Evolutionary conservation across 2,797 vertebrate species (phyloP).

Genomic region (Cirrhinus mrigala): DNA sequence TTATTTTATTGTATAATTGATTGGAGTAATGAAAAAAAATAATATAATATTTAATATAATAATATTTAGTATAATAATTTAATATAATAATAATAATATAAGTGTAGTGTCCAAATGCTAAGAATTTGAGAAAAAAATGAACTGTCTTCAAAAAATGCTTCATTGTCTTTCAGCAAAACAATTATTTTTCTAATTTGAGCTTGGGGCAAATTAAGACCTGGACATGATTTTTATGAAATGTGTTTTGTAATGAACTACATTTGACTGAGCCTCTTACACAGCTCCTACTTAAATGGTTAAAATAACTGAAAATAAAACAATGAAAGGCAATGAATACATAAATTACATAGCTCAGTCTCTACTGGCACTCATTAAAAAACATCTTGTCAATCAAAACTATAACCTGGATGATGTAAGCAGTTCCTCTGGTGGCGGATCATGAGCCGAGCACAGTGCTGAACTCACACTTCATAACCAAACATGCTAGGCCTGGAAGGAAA

Average conservation of each 20-base stretch:
- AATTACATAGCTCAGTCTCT: not conserved
- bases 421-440: not conserved
- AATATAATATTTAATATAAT: not conserved
- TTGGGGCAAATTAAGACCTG: not conserved
- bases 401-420: not conserved
- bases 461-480: constrained; percentile 38
- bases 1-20: not conserved
- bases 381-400: constrained; percentile 2
- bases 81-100: not conserved
- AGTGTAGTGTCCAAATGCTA: not conserved
- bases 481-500: constrained; percentile 55
- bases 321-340: not conserved
- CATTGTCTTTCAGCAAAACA: not conserved
- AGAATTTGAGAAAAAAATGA: not conserved
- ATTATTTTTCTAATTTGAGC: constrained; percentile 13
- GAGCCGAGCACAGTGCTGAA: constrained; percentile 9
- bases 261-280: not conserved
- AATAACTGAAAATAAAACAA: not conserved
- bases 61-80: not conserved
- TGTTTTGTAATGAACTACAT: not conserved
- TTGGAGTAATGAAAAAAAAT: not conserved
- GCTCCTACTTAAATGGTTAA: not conserved
- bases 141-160: not conserved
- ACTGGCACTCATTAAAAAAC: not conserved
- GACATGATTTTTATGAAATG: not conserved